Conservation (phyloP, 2,113 vertebrate species). For the Brachionichthys hirsutus region DNA sequence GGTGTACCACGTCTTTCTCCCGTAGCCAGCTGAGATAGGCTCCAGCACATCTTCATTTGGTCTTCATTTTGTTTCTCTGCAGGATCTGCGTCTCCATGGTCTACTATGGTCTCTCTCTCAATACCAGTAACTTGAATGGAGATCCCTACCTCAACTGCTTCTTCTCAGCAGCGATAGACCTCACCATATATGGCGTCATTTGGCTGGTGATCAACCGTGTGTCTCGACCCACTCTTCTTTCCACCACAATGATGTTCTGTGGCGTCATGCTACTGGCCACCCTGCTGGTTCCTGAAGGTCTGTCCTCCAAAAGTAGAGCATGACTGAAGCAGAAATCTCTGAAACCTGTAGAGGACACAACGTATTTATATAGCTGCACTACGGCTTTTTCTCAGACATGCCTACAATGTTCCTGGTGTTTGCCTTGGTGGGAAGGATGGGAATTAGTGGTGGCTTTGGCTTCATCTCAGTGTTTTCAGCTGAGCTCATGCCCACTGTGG, state of each 20-base stretch:
- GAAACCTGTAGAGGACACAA: too few species aligned
- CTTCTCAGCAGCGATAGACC: conserved; percentile 54
- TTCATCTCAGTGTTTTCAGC: conserved; percentile 38
- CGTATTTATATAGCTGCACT: neutral
- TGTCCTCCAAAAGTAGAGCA: neutral
- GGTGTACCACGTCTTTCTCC: too few species aligned
- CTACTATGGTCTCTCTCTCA: conserved; percentile 60
- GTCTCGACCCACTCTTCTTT: conserved; percentile 39
- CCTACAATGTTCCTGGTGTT: conserved; percentile 26
- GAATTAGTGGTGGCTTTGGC: conserved; percentile 30
- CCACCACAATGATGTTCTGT: conserved; percentile 37
- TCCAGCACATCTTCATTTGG: neutral
- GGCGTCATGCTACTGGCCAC: conserved; percentile 51
- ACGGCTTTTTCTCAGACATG: conserved; percentile 43
- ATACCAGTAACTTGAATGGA: conserved; percentile 61
- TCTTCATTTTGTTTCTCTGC: conserved; percentile 12
- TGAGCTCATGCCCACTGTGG: conserved; percentile 63
- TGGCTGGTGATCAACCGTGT: conserved; percentile 40
- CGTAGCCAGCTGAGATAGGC: too few species aligned
- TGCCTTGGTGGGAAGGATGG: conserved; percentile 51
- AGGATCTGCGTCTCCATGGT: conserved; percentile 34
- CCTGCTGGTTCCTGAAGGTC: conserved; percentile 61
- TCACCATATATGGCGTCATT: conserved; percentile 26
- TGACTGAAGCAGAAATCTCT: neutral
- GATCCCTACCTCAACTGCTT: conserved; percentile 66